Evolutionary conservation across 1,140 invertebrate genomes (phyloP), one percentile per base, ranked within the genome.

Genomic region (Zaprionus kolodkinae): DNA sequence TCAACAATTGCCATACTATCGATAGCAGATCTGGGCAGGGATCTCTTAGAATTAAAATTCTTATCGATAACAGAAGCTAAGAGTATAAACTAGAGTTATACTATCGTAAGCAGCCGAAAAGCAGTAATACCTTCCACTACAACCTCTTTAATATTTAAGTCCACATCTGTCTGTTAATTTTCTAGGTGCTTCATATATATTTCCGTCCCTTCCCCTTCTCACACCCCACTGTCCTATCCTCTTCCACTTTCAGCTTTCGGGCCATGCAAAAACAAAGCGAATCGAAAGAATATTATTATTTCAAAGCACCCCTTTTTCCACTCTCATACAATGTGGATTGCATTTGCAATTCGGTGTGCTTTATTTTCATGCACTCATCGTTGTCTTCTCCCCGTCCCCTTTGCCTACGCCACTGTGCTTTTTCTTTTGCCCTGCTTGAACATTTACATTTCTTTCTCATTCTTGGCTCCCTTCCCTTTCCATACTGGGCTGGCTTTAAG

Each of bases 271-370:
- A 70, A 74, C 66, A 74, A 74, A 74, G 52, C 72, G 63, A 74
- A 74, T 70, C 66, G 72, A 71, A 64, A 71, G 71, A 75, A 61
- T 65, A 75, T 71, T 65, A 75, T 71, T 75, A 75, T 64, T 74
- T 78, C 72, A 78, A 75, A 68, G 76, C 60, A 70, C 65, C 59
- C 67, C 63, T 45, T 75, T 73, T 73, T 72, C 15, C 27, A n/a
- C 27, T 65, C n/a, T 52, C 30, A 25, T 12, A 9, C 11, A 36
- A 50, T 68, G 64, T 35, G 54, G 59, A 65, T 64, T 76, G 73
- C 61, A 76, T 40, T 40, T 40, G 21, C 21, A 1, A 1, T 21
- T 62, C n/a, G 33, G 25, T 62, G 25, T 62, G 40, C 45, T 66
- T 54, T 72, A 65, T 76, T 76, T 76, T 72, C 35, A 25, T 76